Base-by-base conservation (phyloP, 2,113 vertebrate species). In the Trichechus manatus region DNA sequence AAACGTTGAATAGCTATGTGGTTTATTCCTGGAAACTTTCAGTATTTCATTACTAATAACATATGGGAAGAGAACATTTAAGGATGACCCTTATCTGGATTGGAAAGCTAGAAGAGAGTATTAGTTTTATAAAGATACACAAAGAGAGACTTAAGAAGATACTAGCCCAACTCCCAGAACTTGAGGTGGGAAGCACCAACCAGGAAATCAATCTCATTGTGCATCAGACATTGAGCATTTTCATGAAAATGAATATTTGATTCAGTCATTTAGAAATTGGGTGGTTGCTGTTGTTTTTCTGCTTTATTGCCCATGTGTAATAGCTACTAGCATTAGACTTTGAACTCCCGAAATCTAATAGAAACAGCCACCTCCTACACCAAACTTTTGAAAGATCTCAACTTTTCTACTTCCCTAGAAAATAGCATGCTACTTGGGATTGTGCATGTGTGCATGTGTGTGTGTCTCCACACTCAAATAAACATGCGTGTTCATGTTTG, bases 351-450 rank as follows among this genome's bases (percentile, higher is more conserved):
- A 89, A 95, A 61, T 66, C 2, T 4, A 36, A 74, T 9, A 77
- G 6, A 56, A 15, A 39, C 11, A 77, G 9, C 4, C 0, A 10
- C 23, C 3, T n/a, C 9, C 19, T 36, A 6, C 22, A 5, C 53
- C 5, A 7, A 17, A 63, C 36, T 64, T 31, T 39, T 6, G 23
- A 39, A 66, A 39, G 13, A 56, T 8, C 78, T 61, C n/a, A 42
- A n/a, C 15, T 63, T 82, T 82, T 25, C n/a, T n/a, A 19, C 56
- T 22, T 91, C 17, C 77, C 66, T 59, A 23, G 36, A 17, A 63
- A 33, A 10, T n/a, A 56, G 39, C 5, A 5, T 39, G 47, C 9
- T 31, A 1, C 31, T 77, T 89, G 59, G 14, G 13, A 77, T 31
- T 88, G 23, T 31, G 19, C 31, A 31, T 53, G 29, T 87, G 53